Evolutionary conservation across 2,797 vertebrate genomes (phyloP).

Genomic region (Catamblyrhynchus diadema): DNA sequence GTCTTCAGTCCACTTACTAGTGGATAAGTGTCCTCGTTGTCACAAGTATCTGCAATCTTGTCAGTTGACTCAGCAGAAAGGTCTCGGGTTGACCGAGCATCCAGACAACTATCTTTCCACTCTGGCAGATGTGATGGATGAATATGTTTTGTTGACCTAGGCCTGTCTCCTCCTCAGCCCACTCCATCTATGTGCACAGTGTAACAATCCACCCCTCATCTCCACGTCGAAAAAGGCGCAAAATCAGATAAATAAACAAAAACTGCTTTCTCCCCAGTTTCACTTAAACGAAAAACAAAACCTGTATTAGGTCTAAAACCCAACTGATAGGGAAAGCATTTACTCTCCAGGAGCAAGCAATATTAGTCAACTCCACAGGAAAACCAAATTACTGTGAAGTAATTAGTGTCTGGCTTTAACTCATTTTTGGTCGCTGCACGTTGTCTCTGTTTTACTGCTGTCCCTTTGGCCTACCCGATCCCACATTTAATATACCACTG

Average conservation of each 20-base stretch:
- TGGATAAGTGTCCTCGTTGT: conserved; percentile 37
- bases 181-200: neutral
- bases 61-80: conserved; percentile 59
- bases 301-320: neutral
- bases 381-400: conserved; percentile 22
- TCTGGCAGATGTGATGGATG: conserved; percentile 62
- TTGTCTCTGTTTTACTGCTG: conserved; percentile 44
- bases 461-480: conserved; percentile 17
- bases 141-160: conserved; percentile 48
- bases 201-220: neutral
- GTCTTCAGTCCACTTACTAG: conserved; percentile 41
- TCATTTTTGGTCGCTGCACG: conserved; percentile 43
- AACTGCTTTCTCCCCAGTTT: neutral
- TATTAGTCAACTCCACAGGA: neutral
- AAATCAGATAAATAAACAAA: neutral
- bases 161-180: conserved; percentile 18
- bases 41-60: conserved; percentile 45
- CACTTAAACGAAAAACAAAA: neutral
- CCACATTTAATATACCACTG: conserved; percentile 57
- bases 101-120: conserved; percentile 48
- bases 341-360: neutral
- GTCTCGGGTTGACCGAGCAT: conserved; percentile 10
- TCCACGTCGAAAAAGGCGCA: neutral
- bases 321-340: neutral
- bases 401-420: conserved; percentile 34